Evolutionary conservation across 2,888 invertebrate species (phyloP), one percentile per base, ranked within the genome.

Genomic region (Perdita meconis): DNA sequence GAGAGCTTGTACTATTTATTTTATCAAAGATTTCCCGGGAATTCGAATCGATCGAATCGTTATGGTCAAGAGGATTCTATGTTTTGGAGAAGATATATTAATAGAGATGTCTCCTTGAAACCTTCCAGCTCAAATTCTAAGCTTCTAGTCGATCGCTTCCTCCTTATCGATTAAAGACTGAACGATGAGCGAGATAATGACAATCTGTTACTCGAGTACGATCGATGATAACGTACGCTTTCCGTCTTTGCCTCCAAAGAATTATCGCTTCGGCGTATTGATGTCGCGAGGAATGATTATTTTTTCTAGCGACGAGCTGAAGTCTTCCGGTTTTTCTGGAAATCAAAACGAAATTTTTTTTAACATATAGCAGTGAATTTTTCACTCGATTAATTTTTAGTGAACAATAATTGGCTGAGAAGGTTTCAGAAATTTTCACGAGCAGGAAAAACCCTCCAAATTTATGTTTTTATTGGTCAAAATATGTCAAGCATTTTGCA

Each of bases 91-190:
- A 30, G 30, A 42, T 26, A 22, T 55, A 57, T 66, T 30, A 61
- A 57, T 38, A 40, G 40, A 36, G 38, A 34, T 60, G 56, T 44
- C 34, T 51, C 34, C 22, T 42, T 55, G 40, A 47, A 30, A 66
- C 6, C 38, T 57, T 22, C 36, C 10, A 19, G 38, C 57, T 36
- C 56, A 24, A 16, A 24, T 42, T 36, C 36, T 13, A 19, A 36
- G 36, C 22, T 24, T 40, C 16, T 19, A 13, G 12, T 40, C 44
- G 78, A 78, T 79, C 78, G 78, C 24, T 66, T 57, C n/a, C 67
- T 44, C n/a, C 55, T 42, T 79, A 64, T 78, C 67, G 67, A 79
- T 78, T 50, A 38, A 55, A 59, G 57, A 22, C 50, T 12, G 36
- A 44, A 22, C 53, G 64, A 30, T 24, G 26, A 34, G 24, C 10